A percentile compares a stretch with the other conserved stretches of the same genome.
Evolutionary conservation across 2,888 invertebrate species (phyloP).

Genomic region (Tetranychus piercei): DNA sequence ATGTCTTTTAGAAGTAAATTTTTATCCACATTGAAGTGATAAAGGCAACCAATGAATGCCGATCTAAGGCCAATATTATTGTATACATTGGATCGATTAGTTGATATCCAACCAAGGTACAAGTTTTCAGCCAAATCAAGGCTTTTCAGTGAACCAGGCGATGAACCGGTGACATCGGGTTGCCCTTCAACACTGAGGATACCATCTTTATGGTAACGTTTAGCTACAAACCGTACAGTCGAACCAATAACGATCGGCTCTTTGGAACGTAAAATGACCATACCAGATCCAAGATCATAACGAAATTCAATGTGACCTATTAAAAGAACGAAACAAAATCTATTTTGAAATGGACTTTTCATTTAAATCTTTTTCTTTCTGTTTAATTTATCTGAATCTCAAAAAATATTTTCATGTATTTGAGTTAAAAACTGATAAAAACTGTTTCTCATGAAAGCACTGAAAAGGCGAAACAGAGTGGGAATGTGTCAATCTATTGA

Average conservation of each 20-base stretch:
- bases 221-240: constrained; percentile 30
- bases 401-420: too few relatives aligned
- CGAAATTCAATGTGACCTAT: constrained; percentile 40
- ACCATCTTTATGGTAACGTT: constrained; percentile 56
- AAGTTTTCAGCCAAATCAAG: constrained; percentile 62
- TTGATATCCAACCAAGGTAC: constrained; percentile 56
- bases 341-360: too few relatives aligned
- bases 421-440: too few relatives aligned
- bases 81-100: constrained; percentile 43
- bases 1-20: background rate
- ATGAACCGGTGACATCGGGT: constrained; percentile 59
- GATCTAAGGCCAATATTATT: constrained; percentile 57
- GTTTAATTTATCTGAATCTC: background rate
- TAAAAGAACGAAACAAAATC: too few relatives aligned
- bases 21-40: constrained; percentile 28
- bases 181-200: constrained; percentile 58
- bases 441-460: too few relatives aligned
- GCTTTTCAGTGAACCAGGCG: constrained; percentile 56
- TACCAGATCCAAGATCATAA: constrained; percentile 69
- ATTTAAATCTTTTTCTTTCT: background rate
- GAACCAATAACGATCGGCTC: constrained; percentile 41
- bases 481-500: too few relatives aligned
- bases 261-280: constrained; percentile 51
- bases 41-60: constrained; percentile 67
- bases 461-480: too few relatives aligned